Evolutionary conservation across 1,140 invertebrate species (phyloP).

Genomic region (Pseudobourletiella spinata): DNA sequence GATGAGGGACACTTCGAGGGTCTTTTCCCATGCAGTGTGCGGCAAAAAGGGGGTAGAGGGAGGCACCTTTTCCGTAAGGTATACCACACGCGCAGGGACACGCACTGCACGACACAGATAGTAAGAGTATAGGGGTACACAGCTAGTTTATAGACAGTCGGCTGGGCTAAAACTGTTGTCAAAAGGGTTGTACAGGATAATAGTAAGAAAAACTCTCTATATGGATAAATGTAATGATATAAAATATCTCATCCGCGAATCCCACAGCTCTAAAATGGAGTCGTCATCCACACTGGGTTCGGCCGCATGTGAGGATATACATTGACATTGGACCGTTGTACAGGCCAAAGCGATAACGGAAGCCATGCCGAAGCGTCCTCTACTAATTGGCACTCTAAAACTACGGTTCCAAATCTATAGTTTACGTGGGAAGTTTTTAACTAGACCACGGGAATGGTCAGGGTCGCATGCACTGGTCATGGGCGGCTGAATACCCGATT

Average conservation of each 20-base stretch:
- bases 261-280: no score
- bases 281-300: no score
- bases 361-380: slow-evolving; percentile 13
- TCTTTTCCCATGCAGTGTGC: not conserved
- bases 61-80: not conserved
- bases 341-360: slow-evolving; percentile 19
- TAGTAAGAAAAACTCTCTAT: no score
- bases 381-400: not conserved
- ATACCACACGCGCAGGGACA: not conserved
- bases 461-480: not conserved
- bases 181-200: no score
- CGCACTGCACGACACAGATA: no score
- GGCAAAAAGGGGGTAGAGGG: not conserved
- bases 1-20: not conserved
- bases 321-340: slow-evolving; percentile 23
- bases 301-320: no score
- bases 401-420: not conserved
- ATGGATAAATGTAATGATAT: no score
- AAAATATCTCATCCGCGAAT: no score
- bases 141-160: no score
- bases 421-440: not conserved
- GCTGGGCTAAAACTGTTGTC: no score
- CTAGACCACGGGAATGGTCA: not conserved
- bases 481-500: not conserved
- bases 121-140: no score